Base-by-base conservation (phyloP, 2,888 invertebrate genomes). In the Magallana nippona region DNA sequence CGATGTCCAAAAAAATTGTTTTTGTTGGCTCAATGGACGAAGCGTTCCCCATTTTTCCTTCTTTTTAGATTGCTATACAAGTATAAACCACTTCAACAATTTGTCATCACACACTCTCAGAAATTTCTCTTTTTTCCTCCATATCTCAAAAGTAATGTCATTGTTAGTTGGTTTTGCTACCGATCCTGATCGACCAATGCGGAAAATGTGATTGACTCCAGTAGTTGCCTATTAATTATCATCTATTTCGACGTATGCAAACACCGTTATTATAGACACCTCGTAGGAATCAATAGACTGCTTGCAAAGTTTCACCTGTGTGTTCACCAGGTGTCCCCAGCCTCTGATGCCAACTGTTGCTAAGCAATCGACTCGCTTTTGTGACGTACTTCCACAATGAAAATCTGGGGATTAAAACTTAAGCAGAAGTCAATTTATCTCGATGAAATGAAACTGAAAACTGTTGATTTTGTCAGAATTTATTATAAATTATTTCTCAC, bases 1-100 rank as follows among this genome's bases (percentile, higher is more conserved):
- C 91, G 17, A 93, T 90, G 15, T 92, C 92, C 57, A 93, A 87
- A 82, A 86, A 92, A 0, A 92, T 88, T 0, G 90, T 90, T 71
- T 89, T 91, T 13, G 91, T 89, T 0, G 90, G 86, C 17, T 92
- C 92, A 11, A 93, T 89, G 0, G 92, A 92, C 8, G 93, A 92
- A 1, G 91, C 93, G 90, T 92, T 93, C 11, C 93, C 93, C 93
- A 93, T 93, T 15, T 55, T 55, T 44, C 32, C 55, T 32, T 27
- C 32, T 80, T 56, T 44, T 5, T 5, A 44, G 3, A 44, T 44
- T 44, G 44, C 8, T 44, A 44, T 44, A 8, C 0, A 44, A 8
- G 44, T 8, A 8, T 5, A 44, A 8, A 44, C 44, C 44, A 44
- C 44, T 44, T 44, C 5, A 44, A 71, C 15, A 32, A 15, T 27